Evolutionary conservation across 2,888 invertebrate species (phyloP).

Genomic region (Microctonus aethiopoides): DNA sequence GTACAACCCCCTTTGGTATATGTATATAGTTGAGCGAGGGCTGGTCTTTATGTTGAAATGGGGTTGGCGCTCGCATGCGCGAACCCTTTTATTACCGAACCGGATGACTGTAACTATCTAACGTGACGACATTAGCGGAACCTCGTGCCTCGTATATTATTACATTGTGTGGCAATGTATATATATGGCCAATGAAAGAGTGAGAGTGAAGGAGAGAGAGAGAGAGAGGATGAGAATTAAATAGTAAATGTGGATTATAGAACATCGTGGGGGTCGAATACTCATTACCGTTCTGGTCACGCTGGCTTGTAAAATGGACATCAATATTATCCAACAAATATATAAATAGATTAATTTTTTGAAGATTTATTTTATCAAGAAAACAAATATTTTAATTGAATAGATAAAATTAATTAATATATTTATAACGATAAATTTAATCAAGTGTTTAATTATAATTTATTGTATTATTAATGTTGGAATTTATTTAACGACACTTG

Average conservation of each 20-base stretch:
- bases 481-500: no score
- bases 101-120: conserved; percentile 61
- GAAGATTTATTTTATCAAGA: neutral
- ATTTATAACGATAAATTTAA: neutral
- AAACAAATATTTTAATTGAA: neutral
- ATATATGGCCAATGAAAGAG: neutral
- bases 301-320: conserved; percentile 21
- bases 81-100: conserved; percentile 62
- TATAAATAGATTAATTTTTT: conserved; percentile 14
- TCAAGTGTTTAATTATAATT: neutral
- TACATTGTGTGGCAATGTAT: conserved; percentile 37
- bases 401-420: no score
- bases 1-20: no score
- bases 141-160: conserved; percentile 54
- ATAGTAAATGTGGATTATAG: conserved; percentile 32
- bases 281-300: conserved; percentile 36
- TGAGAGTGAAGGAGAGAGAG: neutral
- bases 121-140: conserved; percentile 61
- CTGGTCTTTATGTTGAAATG: conserved; percentile 47
- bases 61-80: conserved; percentile 41
- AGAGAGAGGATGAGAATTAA: conserved; percentile 3
- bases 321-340: conserved; percentile 16
- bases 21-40: conserved; percentile 42
- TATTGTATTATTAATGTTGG: neutral
- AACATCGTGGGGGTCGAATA: conserved; percentile 28